These are phyloP conservation scores for Urocynchramus pylzowi DNA, from an alignment of 2,113 vertebrate genomes.

Conservation along the genomic window DNA sequence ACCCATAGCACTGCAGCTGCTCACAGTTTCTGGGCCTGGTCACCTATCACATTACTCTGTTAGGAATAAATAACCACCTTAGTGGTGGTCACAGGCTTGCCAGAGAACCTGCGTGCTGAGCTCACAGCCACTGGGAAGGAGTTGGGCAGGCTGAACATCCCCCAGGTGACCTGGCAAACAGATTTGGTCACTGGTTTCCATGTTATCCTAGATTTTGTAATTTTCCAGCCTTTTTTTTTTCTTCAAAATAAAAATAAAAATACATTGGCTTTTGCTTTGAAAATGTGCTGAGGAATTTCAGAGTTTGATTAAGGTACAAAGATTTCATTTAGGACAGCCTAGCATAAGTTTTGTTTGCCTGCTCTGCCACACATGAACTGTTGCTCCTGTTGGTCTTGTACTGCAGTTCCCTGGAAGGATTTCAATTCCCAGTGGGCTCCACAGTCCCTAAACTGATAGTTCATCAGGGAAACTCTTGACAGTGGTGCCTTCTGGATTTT, in stretches of 20 bases:
- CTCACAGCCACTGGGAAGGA: background rate
- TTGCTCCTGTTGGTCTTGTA: background rate
- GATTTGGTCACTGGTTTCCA: background rate
- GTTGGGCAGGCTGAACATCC: background rate
- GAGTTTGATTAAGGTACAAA: background rate
- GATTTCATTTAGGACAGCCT: background rate
- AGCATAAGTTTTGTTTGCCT: background rate
- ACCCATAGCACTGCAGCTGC: background rate
- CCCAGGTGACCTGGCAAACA: background rate
- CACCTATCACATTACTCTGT: background rate
- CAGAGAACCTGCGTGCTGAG: background rate
- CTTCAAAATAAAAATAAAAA: background rate
- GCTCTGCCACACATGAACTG: fast-evolving
- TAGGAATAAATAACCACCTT: background rate
- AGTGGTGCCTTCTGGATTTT: background rate
- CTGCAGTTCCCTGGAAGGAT: background rate
- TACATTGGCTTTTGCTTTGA: background rate
- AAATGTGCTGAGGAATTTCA: background rate
- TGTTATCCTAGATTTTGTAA: background rate
- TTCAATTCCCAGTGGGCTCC: background rate
- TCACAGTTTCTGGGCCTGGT: background rate
- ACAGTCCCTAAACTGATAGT: background rate
- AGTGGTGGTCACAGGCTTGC: background rate
- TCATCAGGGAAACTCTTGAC: background rate
- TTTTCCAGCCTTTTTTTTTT: background rate